Conservation (phyloP, 1,140 invertebrate species). For the Drosophila subobscura region DNA sequence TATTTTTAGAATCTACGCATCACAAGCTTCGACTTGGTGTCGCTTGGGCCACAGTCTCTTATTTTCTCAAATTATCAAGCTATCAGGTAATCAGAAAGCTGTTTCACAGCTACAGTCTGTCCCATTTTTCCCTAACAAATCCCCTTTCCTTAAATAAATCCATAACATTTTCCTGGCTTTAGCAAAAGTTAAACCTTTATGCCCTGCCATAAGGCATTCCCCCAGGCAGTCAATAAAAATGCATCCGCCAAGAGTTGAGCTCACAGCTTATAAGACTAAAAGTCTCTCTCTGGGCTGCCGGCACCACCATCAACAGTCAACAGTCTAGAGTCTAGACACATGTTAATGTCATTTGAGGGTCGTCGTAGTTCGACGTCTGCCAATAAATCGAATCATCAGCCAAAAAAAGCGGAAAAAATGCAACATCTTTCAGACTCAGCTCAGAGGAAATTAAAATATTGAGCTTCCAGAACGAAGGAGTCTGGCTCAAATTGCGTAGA, state of each 20-base stretch:
- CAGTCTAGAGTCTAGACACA: constrained; percentile 56
- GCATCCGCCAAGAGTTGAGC: neutral
- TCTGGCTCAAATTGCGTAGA: constrained; percentile 1
- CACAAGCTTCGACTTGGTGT: too few relatives aligned
- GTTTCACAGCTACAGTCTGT: neutral
- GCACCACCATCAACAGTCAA: constrained; percentile 4
- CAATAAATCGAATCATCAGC: constrained; percentile 69
- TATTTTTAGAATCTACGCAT: too few relatives aligned
- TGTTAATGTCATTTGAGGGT: constrained; percentile 70
- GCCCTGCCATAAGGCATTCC: too few relatives aligned
- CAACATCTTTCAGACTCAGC: constrained; percentile 35
- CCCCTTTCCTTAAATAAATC: too few relatives aligned
- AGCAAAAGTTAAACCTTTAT: too few relatives aligned
- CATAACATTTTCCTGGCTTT: too few relatives aligned
- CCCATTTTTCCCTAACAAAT: too few relatives aligned
- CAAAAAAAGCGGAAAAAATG: constrained; percentile 22
- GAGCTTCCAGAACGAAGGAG: constrained; percentile 39
- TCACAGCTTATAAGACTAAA: too few relatives aligned
- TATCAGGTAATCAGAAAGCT: neutral
- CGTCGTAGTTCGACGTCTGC: constrained; percentile 42
- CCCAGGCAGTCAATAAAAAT: too few relatives aligned
- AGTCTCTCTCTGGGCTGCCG: constrained; percentile 2
- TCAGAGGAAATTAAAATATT: constrained; percentile 72
- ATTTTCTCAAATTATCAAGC: too few relatives aligned
- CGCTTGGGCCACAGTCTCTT: neutral